phyloP scores from a whole-genome alignment of 2,797 vertebrate genomes.

The Anolis apletophallus region DNA sequence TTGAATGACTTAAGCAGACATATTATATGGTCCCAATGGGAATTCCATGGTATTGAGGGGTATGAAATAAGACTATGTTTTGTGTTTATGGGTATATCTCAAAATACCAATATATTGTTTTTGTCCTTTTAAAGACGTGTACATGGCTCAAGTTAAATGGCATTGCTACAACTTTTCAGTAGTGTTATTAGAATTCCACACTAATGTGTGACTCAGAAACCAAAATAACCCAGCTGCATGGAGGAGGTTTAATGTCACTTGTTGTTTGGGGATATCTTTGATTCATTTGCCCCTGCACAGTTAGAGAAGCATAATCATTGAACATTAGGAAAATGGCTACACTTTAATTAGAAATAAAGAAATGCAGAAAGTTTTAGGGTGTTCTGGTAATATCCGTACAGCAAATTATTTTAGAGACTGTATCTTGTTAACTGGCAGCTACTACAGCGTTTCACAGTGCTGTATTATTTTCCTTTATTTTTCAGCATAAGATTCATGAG shows the following conservation, averaged over 20 bases:
- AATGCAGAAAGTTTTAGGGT: background rate
- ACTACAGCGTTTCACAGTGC: background rate
- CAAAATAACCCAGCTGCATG: too few species aligned
- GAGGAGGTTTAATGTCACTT: background rate
- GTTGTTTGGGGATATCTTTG: background rate
- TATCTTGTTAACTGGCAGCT: constrained; percentile 4
- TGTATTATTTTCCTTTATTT: constrained; percentile 26
- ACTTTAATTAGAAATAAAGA: constrained; percentile 32
- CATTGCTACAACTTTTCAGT: too few species aligned
- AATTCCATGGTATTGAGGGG: too few species aligned
- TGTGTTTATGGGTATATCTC: too few species aligned
- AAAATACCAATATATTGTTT: too few species aligned
- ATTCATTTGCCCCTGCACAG: background rate
- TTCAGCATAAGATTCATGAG: constrained; percentile 49
- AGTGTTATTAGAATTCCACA: too few species aligned
- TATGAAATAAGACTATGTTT: too few species aligned
- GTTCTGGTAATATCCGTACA: constrained; percentile 7
- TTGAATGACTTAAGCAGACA: too few species aligned
- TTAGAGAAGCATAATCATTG: background rate
- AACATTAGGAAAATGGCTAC: background rate
- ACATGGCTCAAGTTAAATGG: too few species aligned
- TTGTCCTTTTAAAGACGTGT: too few species aligned
- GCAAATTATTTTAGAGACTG: constrained; percentile 15
- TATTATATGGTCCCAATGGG: too few species aligned
- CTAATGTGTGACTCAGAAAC: too few species aligned